Evolutionary conservation across 2,797 vertebrate genomes (phyloP).

Genomic region (Falco concolor): DNA sequence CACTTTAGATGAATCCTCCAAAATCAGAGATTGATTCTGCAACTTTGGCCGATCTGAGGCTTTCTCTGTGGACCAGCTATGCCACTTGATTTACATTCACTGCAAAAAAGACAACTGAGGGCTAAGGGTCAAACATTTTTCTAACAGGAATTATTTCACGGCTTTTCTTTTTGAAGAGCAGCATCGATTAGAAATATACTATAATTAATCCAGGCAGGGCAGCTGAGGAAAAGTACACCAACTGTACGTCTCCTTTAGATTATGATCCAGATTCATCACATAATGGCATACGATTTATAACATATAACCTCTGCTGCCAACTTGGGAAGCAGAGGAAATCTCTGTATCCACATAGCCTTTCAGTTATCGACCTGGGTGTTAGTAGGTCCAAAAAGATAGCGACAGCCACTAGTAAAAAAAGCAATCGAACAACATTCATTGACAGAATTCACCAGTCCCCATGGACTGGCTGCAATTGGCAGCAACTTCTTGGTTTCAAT

Average conservation of each 20-base stretch:
- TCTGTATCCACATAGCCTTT: background rate
- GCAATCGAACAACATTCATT: constrained; percentile 20
- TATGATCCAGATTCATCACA: background rate
- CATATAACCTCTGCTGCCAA: background rate
- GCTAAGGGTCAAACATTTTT: background rate
- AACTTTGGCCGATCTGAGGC: background rate
- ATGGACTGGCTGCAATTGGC: background rate
- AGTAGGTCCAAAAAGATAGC: background rate
- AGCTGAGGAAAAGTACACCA: background rate
- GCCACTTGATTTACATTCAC: background rate
- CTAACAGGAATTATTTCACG: background rate
- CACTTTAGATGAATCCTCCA: background rate
- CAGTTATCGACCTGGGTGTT: background rate
- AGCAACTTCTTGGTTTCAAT: constrained; percentile 23
- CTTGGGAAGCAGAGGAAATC: background rate
- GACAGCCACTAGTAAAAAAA: constrained; percentile 22
- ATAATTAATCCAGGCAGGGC: background rate
- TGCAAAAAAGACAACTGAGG: background rate
- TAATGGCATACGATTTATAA: background rate
- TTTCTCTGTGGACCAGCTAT: background rate
- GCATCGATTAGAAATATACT: background rate
- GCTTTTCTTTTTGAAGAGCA: background rate
- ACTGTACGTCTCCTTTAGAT: background rate
- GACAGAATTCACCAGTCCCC: constrained; percentile 22
- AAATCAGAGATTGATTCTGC: background rate